Evolutionary conservation across 2,797 vertebrate species (phyloP).

Genomic region (Gallirallus australis): DNA sequence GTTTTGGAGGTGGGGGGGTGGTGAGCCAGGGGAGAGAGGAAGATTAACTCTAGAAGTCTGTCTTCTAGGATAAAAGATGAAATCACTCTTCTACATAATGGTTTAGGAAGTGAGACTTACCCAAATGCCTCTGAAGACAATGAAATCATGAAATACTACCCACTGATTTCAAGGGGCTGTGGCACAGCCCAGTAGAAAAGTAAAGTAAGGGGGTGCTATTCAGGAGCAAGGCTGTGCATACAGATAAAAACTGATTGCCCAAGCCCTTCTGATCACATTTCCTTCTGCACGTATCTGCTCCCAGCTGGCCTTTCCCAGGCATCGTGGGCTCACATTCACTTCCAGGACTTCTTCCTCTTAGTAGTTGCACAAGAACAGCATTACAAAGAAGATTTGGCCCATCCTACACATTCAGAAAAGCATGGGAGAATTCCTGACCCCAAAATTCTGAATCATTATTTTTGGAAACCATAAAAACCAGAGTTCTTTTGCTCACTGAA

Average conservation of each 20-base stretch:
- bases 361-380: neutral
- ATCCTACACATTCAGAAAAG: neutral
- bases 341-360: neutral
- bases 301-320: neutral
- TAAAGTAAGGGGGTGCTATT: neutral
- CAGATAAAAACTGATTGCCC: neutral
- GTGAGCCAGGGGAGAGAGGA: no score
- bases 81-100: neutral
- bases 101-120: neutral
- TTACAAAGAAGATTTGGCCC: neutral
- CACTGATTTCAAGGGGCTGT: accelerated
- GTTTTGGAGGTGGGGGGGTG: accelerated
- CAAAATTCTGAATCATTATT: neutral
- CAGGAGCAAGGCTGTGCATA: neutral
- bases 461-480: neutral
- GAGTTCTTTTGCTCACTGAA: neutral
- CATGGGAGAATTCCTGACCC: neutral
- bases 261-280: neutral
- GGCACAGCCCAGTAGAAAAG: neutral
- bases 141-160: neutral
- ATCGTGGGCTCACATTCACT: neutral
- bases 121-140: neutral
- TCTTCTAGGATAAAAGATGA: neutral
- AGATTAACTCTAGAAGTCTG: neutral
- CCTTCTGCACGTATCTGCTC: neutral